A percentile compares a stretch with the other conserved stretches of the same genome.
Conservation (phyloP, 2,113 vertebrate genomes). For the Perognathus longimembris region DNA sequence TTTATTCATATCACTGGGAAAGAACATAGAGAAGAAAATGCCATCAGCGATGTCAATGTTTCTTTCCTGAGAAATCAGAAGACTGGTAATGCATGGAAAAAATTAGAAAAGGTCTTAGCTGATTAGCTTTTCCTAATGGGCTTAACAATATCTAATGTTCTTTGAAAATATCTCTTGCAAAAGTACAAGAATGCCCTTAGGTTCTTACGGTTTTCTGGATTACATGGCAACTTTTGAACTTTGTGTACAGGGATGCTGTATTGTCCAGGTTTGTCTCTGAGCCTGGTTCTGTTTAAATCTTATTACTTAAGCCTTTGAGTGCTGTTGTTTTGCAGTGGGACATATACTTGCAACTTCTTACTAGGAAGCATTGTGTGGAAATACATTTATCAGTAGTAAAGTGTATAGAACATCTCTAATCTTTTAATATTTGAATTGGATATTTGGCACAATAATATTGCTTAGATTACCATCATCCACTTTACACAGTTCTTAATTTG, state of each 20-base stretch:
- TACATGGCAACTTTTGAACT: not conserved
- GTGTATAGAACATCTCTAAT: not conserved
- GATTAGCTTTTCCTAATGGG: conserved; percentile 22
- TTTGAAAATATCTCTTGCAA: conserved; percentile 19
- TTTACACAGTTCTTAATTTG: not conserved
- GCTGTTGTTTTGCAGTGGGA: conserved; percentile 13
- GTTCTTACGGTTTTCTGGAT: not conserved
- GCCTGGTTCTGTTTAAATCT: not conserved
- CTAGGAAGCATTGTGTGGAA: not conserved
- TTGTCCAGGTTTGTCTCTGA: not conserved
- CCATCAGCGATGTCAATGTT: conserved; percentile 48
- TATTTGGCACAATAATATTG: not conserved
- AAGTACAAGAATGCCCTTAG: not conserved
- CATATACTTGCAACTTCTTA: conserved; percentile 4
- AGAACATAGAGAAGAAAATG: conserved; percentile 32
- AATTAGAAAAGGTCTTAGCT: not conserved
- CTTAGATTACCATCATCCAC: not conserved
- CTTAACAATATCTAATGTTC: conserved; percentile 53
- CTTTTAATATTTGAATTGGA: not conserved
- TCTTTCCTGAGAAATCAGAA: conserved; percentile 24
- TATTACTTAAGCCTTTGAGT: not conserved
- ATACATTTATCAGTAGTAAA: not conserved
- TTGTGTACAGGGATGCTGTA: not conserved
- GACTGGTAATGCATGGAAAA: not conserved
- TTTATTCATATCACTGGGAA: conserved; percentile 26